Evolutionary conservation across 1,140 invertebrate genomes (phyloP), one percentile per base, ranked within the genome.

Genomic region (Zaprionus tsacasi): DNA sequence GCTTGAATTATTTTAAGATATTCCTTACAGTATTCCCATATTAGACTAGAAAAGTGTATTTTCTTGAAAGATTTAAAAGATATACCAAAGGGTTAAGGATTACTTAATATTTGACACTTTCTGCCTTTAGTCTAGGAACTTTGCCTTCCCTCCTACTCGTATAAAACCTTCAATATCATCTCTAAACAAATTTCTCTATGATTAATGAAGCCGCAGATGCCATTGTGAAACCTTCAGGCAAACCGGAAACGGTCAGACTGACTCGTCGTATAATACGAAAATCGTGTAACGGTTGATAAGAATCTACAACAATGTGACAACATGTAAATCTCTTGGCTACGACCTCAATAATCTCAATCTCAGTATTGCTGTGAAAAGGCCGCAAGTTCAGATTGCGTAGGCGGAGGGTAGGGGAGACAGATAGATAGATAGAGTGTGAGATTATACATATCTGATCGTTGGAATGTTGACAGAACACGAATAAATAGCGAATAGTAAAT

Each of bases 281-380:
- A 83, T 87, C 83, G 63, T 87, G 83, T 87, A 80, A 77, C 73
- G 80, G 70, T 87, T 89, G 83, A 87, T 87, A 87, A 87, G 80
- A 88, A 88, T 87, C 83, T 64, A 71, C 70, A 60, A 87, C 83
- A 88, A 88, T 86, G 79, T 68, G 83, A 87, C 83, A 87, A 88
- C 79, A 81, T 83, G 77, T 88, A 80, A 88, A 87, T 87, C 83
- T 71, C 40, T 40, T 38, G 55, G 43, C 61, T 61, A 59, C 80
- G 83, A 87, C 83, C 83, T 87, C 80, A 88, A 87, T 87, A 87
- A 87, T 87, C 83, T 87, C 80, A 82, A 87, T 83, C 74, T 66
- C n/a, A n/a, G 71, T 35, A 2, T 27, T 27, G 60, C 35, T 63
- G n/a, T 43, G 38, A 61, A 76, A 74, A 58, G 81, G 83, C 73